Conservation (phyloP, 2,888 invertebrate genomes). For the Meteorus cinctellus region DNA sequence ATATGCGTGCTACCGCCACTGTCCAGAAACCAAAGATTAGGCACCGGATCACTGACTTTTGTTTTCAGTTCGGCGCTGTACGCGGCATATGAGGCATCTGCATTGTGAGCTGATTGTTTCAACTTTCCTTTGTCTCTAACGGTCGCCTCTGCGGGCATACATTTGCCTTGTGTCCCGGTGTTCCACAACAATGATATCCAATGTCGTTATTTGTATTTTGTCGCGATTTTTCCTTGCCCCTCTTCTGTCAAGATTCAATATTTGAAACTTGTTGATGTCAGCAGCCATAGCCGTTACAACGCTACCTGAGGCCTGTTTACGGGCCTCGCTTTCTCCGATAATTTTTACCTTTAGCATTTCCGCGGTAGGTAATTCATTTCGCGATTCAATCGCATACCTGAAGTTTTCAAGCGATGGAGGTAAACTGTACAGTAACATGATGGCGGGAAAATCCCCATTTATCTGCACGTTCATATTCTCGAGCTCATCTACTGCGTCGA, state of each 20-base stretch:
- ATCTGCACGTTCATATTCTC: not conserved
- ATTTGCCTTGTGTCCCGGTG: too few relatives aligned
- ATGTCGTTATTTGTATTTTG: too few relatives aligned
- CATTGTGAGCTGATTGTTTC: too few relatives aligned
- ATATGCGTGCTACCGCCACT: not conserved
- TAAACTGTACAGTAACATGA: constrained; percentile 35
- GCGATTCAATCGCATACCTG: constrained; percentile 32
- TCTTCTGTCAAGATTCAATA: not conserved
- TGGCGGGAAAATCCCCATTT: constrained; percentile 17
- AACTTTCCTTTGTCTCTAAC: too few relatives aligned
- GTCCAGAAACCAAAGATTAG: too few relatives aligned
- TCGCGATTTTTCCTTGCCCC: too few relatives aligned
- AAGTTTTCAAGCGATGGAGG: constrained; percentile 36
- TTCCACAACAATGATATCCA: too few relatives aligned
- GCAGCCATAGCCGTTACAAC: not conserved
- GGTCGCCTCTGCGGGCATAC: too few relatives aligned
- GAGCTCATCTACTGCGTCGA: constrained; percentile 35
- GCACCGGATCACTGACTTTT: too few relatives aligned
- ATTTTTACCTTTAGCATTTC: constrained; percentile 36
- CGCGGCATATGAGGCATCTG: too few relatives aligned
- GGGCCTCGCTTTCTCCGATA: constrained; percentile 31
- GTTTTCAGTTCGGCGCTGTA: too few relatives aligned
- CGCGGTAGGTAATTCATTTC: constrained; percentile 23
- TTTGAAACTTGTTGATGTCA: not conserved
- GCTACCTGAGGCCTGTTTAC: constrained; percentile 16